Percentiles rank a stretch among this genome's conserved stretches.
phyloP scores from a whole-genome alignment of 2,797 vertebrate species.

The Pangasius djambal region DNA sequence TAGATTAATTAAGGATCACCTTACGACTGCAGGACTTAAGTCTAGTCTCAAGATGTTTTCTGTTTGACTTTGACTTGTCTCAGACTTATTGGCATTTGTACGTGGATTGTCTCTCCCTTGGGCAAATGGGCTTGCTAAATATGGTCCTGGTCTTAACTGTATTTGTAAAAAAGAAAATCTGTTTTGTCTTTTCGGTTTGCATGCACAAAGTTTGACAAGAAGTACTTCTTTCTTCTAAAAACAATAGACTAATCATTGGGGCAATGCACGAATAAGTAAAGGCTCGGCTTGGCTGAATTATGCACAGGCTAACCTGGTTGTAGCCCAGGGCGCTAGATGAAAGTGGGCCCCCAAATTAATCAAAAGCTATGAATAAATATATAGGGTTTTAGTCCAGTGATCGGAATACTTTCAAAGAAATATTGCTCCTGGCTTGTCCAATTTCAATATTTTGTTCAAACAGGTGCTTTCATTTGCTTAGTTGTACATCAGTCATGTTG shows the following conservation, averaged over 20 bases:
- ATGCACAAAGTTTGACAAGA: background rate
- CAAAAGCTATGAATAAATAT: background rate
- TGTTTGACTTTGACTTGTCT: background rate
- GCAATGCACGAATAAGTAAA: background rate
- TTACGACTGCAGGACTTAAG: background rate
- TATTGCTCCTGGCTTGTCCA: background rate
- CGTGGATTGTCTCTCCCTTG: background rate
- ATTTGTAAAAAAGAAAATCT: background rate
- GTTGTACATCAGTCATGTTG: background rate
- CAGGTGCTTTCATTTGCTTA: background rate
- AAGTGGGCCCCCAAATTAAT: background rate
- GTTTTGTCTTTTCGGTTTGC: background rate
- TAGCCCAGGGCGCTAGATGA: background rate
- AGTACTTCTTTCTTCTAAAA: background rate
- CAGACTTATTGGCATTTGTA: background rate
- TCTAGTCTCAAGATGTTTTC: background rate
- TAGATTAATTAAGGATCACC: background rate
- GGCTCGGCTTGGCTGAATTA: background rate
- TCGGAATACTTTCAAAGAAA: background rate
- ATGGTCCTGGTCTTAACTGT: background rate
- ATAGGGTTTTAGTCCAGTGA: background rate
- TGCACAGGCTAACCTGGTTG: background rate
- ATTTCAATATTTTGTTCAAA: background rate
- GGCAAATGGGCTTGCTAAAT: background rate
- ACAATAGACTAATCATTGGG: background rate